Evolutionary conservation across 2,888 invertebrate genomes (phyloP).

Genomic region (Chromoteleia sp.): DNA sequence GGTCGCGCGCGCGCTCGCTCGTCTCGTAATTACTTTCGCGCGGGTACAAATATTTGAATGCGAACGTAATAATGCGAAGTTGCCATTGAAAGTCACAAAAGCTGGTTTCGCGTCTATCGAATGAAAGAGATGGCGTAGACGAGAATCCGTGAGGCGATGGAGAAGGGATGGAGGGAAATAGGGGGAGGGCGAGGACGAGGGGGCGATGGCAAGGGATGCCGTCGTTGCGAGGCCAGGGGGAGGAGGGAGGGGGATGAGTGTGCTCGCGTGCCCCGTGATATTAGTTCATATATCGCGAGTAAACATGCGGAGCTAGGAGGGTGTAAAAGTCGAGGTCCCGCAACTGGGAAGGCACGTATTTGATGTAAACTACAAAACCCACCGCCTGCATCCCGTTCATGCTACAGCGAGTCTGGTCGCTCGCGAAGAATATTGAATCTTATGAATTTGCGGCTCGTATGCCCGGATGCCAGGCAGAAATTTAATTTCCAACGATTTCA

Average conservation of each 20-base stretch:
- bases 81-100: constrained; percentile 63
- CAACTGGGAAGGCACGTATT: constrained; percentile 77
- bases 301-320: constrained; percentile 70
- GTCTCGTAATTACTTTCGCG: constrained; percentile 53
- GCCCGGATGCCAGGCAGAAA: constrained; percentile 76
- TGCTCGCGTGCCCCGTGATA: constrained; percentile 81
- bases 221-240: constrained; percentile 23
- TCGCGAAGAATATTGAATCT: constrained; percentile 82
- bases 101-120: constrained; percentile 53
- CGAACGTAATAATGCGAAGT: constrained; percentile 62
- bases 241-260: constrained; percentile 35
- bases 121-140: constrained; percentile 38
- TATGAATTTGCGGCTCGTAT: constrained; percentile 81
- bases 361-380: constrained; percentile 81
- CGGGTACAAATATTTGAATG: constrained; percentile 60
- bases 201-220: constrained; percentile 30
- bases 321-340: constrained; percentile 71
- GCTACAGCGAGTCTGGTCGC: constrained; percentile 67
- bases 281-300: constrained; percentile 82
- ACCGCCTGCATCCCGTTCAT: constrained; percentile 59
- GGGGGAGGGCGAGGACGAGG: background rate
- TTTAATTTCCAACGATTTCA: constrained; percentile 81
- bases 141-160: constrained; percentile 10
- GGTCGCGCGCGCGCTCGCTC: background rate
- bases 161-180: constrained; percentile 13